These are phyloP conservation scores for Ceratina japonica DNA, from an alignment of 1,140 invertebrate species.

Conservation along the genomic window DNA sequence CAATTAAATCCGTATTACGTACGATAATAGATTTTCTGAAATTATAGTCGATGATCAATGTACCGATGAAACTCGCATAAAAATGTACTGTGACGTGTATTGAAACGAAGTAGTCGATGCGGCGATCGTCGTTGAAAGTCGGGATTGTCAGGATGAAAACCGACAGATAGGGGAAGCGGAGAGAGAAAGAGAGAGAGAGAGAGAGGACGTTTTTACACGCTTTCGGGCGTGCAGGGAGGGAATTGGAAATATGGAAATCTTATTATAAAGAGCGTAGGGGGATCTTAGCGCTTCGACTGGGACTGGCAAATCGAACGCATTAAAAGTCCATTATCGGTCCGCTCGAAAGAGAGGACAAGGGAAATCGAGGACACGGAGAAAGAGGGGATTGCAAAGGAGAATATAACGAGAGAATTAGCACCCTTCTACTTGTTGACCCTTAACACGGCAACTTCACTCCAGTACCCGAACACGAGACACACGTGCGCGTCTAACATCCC, in stretches of 20 bases:
- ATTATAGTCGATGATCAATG: background rate
- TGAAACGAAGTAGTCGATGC: background rate
- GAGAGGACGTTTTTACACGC: background rate
- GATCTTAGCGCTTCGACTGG: conserved; percentile 23
- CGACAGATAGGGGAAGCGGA: background rate
- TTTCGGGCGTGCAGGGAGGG: background rate
- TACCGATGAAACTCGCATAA: background rate
- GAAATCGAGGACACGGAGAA: conserved; percentile 11
- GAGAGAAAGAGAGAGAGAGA: background rate
- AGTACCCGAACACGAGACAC: background rate
- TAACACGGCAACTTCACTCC: conserved; percentile 33
- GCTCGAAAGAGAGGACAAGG: conserved; percentile 32
- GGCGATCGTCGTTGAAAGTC: conserved; percentile 1
- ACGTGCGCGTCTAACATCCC: background rate
- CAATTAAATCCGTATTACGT: no score
- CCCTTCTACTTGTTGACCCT: conserved; percentile 55
- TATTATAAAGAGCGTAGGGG: conserved; percentile 37
- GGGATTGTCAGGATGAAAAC: background rate
- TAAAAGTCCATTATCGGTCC: conserved; percentile 66
- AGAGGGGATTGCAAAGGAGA: conserved; percentile 31
- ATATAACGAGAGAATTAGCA: conserved; percentile 51
- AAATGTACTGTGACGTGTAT: background rate
- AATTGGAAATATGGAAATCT: conserved; percentile 62
- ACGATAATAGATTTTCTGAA: no score
- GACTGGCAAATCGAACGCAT: conserved; percentile 64